Base-by-base conservation (phyloP, 2,113 vertebrate genomes). In the Pogonocichla stellata region DNA sequence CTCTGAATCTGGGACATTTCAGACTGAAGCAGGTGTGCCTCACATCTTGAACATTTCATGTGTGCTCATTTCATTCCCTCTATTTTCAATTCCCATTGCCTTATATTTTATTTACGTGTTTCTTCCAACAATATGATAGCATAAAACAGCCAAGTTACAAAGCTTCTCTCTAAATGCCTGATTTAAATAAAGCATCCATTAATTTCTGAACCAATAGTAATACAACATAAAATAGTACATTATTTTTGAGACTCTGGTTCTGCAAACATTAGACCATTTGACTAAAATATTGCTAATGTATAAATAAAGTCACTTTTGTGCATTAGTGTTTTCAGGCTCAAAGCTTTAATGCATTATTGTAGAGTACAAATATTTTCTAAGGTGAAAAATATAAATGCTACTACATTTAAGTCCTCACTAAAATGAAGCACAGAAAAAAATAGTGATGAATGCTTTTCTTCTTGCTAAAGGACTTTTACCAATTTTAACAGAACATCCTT, bases 101-200 rank as follows among this genome's bases (percentile, higher is more conserved):
- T 84, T 71, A 42, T 53, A 95, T 67, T 94, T 92, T 95, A 90
- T 94, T 92, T 92, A 93, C 14, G 1, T 94, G 48, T 96, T 93
- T 93, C 77, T 92, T 88, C 51, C 69, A 83, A 92, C 53, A 65
- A 14, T 29, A 53, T 70, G 74, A 92, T 62, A 83, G 75, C n/a
- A 80, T 74, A 79, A 95, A 91, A 12, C 47, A 94, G 47, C 19
- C 62, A 86, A 71, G 79, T 64, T 60, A 48, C 69, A 79, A 83
- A 95, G 85, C 51, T 78, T 78, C 43, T 78, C 83, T 94, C 80
- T 88, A 92, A 97, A 95, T 89, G 86, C 80, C 85, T 92, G 67
- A 83, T 96, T 90, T 95, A 94, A 96, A 96, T 80, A 96, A 93
- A 71, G 69, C 82, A 95, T 95, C 93, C 93, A 97, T 93, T 96